These are phyloP conservation scores for Octodonta nipae DNA, from an alignment of 2,888 invertebrate genomes.

Conservation along the genomic window DNA sequence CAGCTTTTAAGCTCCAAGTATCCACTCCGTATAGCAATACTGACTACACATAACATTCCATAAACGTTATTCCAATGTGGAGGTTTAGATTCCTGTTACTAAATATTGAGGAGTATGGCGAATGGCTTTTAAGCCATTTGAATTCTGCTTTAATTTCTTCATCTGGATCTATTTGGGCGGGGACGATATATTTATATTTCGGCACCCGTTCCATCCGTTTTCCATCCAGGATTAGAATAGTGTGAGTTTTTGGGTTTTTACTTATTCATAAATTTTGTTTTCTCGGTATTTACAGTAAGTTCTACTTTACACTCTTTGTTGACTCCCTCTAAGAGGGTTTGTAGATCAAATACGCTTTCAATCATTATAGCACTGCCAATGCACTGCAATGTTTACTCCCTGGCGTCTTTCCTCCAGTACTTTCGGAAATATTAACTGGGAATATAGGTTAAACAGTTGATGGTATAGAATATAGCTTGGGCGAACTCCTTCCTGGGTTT, in stretches of 20 bases:
- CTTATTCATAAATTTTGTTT: constrained; percentile 1
- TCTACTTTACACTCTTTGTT: constrained; percentile 1
- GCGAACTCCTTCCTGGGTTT: background rate
- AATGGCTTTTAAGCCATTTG: no score
- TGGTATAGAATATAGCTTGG: background rate
- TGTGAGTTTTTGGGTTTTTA: background rate
- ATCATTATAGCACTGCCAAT: background rate
- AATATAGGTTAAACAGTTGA: constrained; percentile 1
- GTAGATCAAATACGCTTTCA: background rate
- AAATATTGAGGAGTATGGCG: no score
- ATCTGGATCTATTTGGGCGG: constrained; percentile 1
- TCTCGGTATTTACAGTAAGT: constrained; percentile 1
- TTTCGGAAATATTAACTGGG: constrained; percentile 1
- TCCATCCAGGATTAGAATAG: no score
- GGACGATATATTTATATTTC: background rate
- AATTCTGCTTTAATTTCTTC: constrained; percentile 1
- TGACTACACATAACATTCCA: no score
- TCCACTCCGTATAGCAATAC: no score
- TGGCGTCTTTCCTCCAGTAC: background rate
- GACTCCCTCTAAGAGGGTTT: background rate
- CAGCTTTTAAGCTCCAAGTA: no score
- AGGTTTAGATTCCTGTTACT: no score
- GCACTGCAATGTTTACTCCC: background rate
- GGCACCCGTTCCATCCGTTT: background rate
- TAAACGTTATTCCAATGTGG: no score